phyloP scores from a whole-genome alignment of 2,113 vertebrate species.

The Notiomystis cincta region DNA sequence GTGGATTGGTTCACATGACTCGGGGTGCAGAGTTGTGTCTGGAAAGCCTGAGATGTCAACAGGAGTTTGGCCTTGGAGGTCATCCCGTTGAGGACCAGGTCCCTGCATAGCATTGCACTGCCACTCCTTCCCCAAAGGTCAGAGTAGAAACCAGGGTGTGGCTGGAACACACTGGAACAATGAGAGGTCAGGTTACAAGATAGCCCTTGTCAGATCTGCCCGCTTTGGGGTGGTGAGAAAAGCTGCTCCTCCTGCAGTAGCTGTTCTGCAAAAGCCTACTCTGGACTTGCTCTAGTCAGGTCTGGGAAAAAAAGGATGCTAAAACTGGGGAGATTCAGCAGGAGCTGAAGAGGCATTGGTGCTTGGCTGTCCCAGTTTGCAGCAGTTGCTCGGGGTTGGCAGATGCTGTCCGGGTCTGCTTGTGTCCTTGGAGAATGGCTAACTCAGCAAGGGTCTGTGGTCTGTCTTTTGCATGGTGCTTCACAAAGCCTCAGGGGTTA shows the following conservation, averaged over 20 bases:
- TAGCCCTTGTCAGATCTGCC: neutral
- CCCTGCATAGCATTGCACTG: accelerated
- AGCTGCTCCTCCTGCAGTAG: neutral
- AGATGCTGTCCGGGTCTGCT: accelerated
- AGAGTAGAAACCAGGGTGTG: accelerated
- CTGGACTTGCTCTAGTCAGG: neutral
- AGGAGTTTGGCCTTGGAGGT: neutral
- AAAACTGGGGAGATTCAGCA: neutral
- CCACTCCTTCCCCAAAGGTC: neutral
- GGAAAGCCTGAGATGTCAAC: neutral
- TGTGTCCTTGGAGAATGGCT: neutral
- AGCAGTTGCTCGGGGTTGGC: neutral
- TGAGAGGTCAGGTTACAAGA: neutral
- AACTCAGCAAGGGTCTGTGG: neutral
- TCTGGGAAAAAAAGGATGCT: neutral
- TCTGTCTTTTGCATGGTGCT: neutral
- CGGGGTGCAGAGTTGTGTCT: neutral
- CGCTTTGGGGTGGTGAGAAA: neutral
- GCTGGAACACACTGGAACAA: neutral
- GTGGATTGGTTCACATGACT: neutral
- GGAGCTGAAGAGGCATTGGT: neutral
- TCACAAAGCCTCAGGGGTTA: neutral
- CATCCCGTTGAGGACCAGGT: neutral
- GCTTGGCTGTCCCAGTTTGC: neutral
- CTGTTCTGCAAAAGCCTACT: neutral